Evolutionary conservation across 2,113 vertebrate genomes (phyloP).

Genomic region (Nansenia antarctica): DNA sequence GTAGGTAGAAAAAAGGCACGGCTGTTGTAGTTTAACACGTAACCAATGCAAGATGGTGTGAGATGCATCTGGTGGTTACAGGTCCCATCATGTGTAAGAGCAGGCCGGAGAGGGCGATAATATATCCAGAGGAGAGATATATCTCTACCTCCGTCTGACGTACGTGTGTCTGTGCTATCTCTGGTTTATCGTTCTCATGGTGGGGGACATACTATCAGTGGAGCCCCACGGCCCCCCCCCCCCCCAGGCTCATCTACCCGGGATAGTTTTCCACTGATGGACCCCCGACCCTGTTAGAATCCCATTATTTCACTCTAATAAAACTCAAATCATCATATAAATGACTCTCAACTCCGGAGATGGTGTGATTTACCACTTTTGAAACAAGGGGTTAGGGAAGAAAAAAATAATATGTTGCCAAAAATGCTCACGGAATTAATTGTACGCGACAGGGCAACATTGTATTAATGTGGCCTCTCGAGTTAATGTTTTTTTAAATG

Average conservation of each 20-base stretch:
- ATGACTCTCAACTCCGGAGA: slow-evolving; percentile 42
- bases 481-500: slow-evolving; percentile 63
- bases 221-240: slow-evolving; percentile 4
- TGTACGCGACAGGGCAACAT: slow-evolving; percentile 60
- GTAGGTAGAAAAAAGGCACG: no score
- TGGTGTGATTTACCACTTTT: not conserved
- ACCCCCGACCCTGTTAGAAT: slow-evolving; percentile 47
- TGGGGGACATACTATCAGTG: no score
- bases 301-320: slow-evolving; percentile 58
- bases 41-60: no score
- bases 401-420: slow-evolving; percentile 9
- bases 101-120: no score
- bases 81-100: no score
- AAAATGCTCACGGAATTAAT: slow-evolving; percentile 54
- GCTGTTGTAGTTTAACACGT: no score
- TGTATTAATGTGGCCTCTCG: slow-evolving; percentile 57
- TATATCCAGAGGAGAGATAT: no score
- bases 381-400: not conserved
- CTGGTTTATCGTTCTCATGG: no score
- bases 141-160: no score
- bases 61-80: no score
- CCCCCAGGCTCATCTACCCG: slow-evolving; percentile 28
- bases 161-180: no score
- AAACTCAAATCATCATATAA: slow-evolving; percentile 62
- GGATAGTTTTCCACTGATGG: slow-evolving; percentile 6